Evolutionary conservation across 2,888 invertebrate genomes (phyloP).

Genomic region (Philereme transversata): DNA sequence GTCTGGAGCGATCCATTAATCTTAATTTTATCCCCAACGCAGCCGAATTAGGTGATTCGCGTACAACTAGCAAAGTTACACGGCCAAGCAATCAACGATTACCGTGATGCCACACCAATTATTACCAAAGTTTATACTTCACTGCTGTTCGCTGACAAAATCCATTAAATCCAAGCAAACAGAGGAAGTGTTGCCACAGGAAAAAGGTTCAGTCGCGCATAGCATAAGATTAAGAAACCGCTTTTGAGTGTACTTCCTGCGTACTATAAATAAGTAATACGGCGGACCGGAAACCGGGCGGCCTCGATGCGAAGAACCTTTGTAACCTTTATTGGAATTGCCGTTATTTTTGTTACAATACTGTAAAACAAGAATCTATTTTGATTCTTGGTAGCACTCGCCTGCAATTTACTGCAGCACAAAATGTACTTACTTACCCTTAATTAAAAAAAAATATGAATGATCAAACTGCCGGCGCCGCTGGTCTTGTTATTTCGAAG

Average conservation of each 20-base stretch:
- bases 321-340: slow-evolving; percentile 30
- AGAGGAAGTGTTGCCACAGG: slow-evolving; percentile 66
- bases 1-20: no score
- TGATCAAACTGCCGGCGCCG: no score
- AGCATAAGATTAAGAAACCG: slow-evolving; percentile 69
- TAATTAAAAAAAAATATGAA: no score
- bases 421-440: no score
- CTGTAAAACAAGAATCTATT: no score
- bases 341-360: slow-evolving; percentile 14
- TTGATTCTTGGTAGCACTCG: no score
- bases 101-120: slow-evolving; percentile 20
- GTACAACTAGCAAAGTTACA: no score
- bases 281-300: slow-evolving; percentile 61
- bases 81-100: slow-evolving; percentile 1
- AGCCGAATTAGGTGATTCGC: no score
- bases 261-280: slow-evolving; percentile 70
- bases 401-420: no score
- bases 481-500: no score
- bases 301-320: slow-evolving; percentile 57
- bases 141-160: slow-evolving; percentile 34
- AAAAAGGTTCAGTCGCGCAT: slow-evolving; percentile 62
- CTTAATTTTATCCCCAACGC: no score
- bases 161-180: slow-evolving; percentile 44
- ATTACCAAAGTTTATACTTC: slow-evolving; percentile 26
- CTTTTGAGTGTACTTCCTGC: slow-evolving; percentile 67